These are phyloP conservation scores for Ceratitis capitata DNA, from an alignment of 1,140 invertebrate species.

Conservation along the genomic window DNA sequence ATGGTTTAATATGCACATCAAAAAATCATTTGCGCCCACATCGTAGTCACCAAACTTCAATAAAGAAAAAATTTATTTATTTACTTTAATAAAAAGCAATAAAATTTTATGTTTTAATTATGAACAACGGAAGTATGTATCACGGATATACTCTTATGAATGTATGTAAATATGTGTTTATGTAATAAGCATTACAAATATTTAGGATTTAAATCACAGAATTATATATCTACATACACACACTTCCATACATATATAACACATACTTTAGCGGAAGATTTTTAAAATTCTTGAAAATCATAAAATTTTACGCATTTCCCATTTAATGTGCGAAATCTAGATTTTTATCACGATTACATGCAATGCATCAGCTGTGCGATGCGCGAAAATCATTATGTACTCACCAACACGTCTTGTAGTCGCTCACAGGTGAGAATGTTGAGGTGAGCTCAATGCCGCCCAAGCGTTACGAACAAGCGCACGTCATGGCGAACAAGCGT, in stretches of 20 bases:
- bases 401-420: too few relatives aligned
- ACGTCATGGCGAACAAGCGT: too few relatives aligned
- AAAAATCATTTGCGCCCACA: neutral
- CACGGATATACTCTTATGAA: neutral
- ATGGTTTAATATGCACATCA: neutral
- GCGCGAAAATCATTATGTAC: neutral
- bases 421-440: neutral
- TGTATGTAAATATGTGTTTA: too few relatives aligned
- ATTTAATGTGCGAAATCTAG: neutral
- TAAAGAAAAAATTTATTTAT: neutral
- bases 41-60: neutral
- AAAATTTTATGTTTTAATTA: slow-evolving; percentile 11
- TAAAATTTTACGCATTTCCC: neutral
- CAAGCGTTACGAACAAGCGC: too few relatives aligned
- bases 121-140: neutral
- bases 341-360: neutral
- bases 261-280: neutral
- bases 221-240: too few relatives aligned
- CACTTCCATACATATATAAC: too few relatives aligned
- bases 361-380: neutral
- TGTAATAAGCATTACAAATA: too few relatives aligned
- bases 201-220: too few relatives aligned
- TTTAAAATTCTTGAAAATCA: neutral
- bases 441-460: too few relatives aligned
- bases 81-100: neutral